Base-by-base conservation (phyloP, 1,140 invertebrate species). In the Neodiprion virginianus region DNA sequence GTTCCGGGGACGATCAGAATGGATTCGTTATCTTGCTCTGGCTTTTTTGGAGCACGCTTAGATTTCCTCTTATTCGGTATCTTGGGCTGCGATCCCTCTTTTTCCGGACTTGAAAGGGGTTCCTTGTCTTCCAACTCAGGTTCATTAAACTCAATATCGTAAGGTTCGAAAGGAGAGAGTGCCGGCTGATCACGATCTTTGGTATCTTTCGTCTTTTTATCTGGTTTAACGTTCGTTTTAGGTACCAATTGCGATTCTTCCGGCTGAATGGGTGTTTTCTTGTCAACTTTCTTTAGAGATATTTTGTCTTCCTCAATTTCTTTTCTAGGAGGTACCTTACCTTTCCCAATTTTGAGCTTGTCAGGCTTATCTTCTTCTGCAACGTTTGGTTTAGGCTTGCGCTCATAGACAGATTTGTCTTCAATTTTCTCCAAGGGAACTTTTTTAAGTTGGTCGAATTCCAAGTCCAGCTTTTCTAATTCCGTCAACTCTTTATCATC, bases 361-460 rank as follows among this genome's bases (percentile, higher is more conserved):
- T 73, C 72, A 23, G 75, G 71, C 74, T 77, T 71, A 49, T 78
- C 73, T 69, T 78, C 71, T 69, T 75, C 48, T 17, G 68, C 53
- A 66, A 74, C 78, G 50, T 78, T 67, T 8, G 74, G 73, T 67
- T 77, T 74, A 1, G 72, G 75, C 75, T 74, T 47, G 10, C 77
- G 67, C 49, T 73, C 65, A 66, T 78, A 78, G 7, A 74, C 47
- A 9, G 72, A 74, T 69, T 67, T 74, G 4, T 78, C 75, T 48
- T 78, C 77, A 10, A 75, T n/a, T 12, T 65, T 73, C 48, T 89
- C 86, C 48, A 88, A 77, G 50, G 77, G 77, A 48, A 72, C 72
- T 81, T 88, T 83, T 76, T 89, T 86, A 74, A 87, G 85, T 72
- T 88, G 85, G 73, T 89, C 75, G 48, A 78, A 78, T 71, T 78